Percentiles rank a stretch among this genome's conserved stretches.
These are phyloP conservation scores for Pharmacophagus antenor DNA, from an alignment of 2,888 invertebrate species.

Conservation along the genomic window DNA sequence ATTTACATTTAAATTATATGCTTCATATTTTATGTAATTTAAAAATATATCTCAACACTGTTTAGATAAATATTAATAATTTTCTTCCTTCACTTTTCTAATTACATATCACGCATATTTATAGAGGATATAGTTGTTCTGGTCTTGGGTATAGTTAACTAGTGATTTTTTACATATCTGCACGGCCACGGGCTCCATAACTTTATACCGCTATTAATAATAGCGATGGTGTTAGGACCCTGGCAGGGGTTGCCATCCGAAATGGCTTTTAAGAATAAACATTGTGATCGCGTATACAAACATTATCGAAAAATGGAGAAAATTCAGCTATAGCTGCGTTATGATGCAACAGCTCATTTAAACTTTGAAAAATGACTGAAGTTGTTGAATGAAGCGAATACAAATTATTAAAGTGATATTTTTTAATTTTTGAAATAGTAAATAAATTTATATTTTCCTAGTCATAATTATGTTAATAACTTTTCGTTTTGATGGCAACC, in stretches of 20 bases:
- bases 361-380: slow-evolving; percentile 19
- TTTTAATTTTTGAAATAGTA: slow-evolving; percentile 19
- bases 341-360: no score
- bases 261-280: slow-evolving; percentile 11
- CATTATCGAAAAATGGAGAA: not conserved
- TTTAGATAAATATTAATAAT: slow-evolving; percentile 40
- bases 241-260: slow-evolving; percentile 21
- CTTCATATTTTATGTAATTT: slow-evolving; percentile 20
- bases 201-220: slow-evolving; percentile 6
- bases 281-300: not conserved
- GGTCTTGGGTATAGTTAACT: slow-evolving; percentile 61
- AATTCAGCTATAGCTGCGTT: not conserved
- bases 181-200: slow-evolving; percentile 20
- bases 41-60: slow-evolving; percentile 57
- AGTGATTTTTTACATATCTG: slow-evolving; percentile 58
- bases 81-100: slow-evolving; percentile 65
- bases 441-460: slow-evolving; percentile 21
- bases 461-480: slow-evolving; percentile 8
- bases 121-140: slow-evolving; percentile 53
- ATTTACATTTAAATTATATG: not conserved
- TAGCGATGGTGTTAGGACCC: slow-evolving; percentile 10
- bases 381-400: slow-evolving; percentile 8
- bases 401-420: slow-evolving; percentile 23
- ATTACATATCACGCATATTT: slow-evolving; percentile 70
- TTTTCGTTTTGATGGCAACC: slow-evolving; percentile 26